Evolutionary conservation across 2,113 vertebrate genomes (phyloP).

Genomic region (Rhabdomys dilectus): DNA sequence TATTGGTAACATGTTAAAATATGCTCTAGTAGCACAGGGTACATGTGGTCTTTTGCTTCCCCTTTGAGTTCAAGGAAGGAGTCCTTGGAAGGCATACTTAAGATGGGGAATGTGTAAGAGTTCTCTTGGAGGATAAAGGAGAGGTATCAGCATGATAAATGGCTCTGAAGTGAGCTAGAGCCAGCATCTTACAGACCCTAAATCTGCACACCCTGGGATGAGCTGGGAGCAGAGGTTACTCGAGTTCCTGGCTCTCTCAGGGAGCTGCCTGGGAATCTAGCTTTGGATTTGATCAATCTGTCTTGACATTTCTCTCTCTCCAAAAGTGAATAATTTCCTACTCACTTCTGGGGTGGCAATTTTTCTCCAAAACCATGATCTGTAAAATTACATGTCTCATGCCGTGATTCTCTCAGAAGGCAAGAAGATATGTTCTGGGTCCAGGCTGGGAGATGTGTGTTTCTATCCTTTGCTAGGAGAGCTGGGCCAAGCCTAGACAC

Average conservation of each 20-base stretch:
- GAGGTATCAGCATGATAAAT: not conserved
- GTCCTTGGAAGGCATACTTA: not conserved
- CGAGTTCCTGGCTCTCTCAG: not conserved
- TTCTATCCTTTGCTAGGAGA: slow-evolving; percentile 57
- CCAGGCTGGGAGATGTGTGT: slow-evolving; percentile 21
- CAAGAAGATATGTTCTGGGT: slow-evolving; percentile 43
- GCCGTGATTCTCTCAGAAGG: slow-evolving; percentile 38
- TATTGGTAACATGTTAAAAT: slow-evolving; percentile 1
- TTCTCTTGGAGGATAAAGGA: not conserved
- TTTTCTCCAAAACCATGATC: slow-evolving; percentile 65
- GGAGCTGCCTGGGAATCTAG: not conserved
- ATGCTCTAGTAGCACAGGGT: not conserved
- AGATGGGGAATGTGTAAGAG: not conserved
- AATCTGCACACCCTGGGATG: not conserved
- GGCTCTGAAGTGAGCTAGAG: not conserved
- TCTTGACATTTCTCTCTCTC: slow-evolving; percentile 63
- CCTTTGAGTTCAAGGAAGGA: not conserved
- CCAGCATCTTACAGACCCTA: not conserved
- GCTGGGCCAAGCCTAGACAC: slow-evolving; percentile 42
- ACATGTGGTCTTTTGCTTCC: not conserved
- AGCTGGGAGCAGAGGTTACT: not conserved
- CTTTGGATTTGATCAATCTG: not conserved
- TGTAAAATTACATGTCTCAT: slow-evolving; percentile 78
- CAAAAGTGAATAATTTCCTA: slow-evolving; percentile 69
- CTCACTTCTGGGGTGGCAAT: slow-evolving; percentile 58